phyloP scores from a whole-genome alignment of 2,113 vertebrate species.

The Oncorhynchus nerka region DNA sequence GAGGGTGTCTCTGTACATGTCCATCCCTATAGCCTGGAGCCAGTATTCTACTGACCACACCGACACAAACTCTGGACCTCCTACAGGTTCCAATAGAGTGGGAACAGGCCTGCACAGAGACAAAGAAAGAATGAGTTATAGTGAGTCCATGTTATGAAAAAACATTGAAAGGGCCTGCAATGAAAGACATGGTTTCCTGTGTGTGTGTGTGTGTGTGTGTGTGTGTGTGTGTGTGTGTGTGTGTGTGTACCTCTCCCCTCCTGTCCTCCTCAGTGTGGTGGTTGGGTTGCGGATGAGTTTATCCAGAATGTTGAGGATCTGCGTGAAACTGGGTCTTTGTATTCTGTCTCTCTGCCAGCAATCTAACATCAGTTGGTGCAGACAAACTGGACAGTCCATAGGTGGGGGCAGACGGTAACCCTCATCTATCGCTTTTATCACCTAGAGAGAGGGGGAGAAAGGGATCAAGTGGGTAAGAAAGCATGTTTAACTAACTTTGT shows the following conservation, averaged over 20 bases:
- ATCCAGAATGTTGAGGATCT: slow-evolving; percentile 98
- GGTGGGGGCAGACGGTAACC: slow-evolving; percentile 94
- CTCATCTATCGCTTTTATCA: slow-evolving; percentile 97
- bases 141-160: neutral
- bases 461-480: no score
- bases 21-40: slow-evolving; percentile 96
- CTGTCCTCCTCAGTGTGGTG: slow-evolving; percentile 91
- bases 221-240: neutral
- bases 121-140: neutral
- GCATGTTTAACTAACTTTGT: no score
- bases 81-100: slow-evolving; percentile 87
- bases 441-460: slow-evolving; percentile 63
- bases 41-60: slow-evolving; percentile 88
- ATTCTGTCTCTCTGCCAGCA: slow-evolving; percentile 95
- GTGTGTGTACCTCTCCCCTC: slow-evolving; percentile 82
- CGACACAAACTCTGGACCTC: slow-evolving; percentile 82
- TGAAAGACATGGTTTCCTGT: no score
- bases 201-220: neutral
- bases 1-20: slow-evolving; percentile 96
- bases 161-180: neutral
- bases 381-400: slow-evolving; percentile 94
- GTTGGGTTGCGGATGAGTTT: slow-evolving; percentile 97
- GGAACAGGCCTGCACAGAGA: slow-evolving; percentile 79
- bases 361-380: slow-evolving; percentile 96
- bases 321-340: slow-evolving; percentile 93